phyloP scores from a whole-genome alignment of 1,140 invertebrate genomes.

The Ceratina calcarata region DNA sequence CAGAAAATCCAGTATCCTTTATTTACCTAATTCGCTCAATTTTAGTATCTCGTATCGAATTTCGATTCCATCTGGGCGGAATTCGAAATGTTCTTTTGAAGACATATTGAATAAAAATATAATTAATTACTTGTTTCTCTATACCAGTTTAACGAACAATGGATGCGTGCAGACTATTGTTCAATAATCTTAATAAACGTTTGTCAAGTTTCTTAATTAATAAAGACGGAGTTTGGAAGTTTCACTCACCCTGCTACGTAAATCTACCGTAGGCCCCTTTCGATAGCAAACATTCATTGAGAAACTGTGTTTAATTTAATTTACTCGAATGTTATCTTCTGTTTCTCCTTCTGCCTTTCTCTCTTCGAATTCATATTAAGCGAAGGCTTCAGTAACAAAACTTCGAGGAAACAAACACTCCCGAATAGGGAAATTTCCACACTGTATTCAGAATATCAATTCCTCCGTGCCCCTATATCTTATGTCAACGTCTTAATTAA shows the following conservation, averaged over 20 bases:
- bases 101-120: too few species aligned
- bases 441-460: not conserved
- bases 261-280: not conserved
- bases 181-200: not conserved
- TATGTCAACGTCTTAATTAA: not conserved
- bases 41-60: too few species aligned
- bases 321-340: constrained; percentile 5
- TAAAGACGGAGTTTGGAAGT: not conserved
- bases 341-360: not conserved
- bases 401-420: not conserved
- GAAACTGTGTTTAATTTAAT: not conserved
- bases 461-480: not conserved
- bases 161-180: not conserved
- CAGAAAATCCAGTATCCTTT: too few species aligned
- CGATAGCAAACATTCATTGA: not conserved
- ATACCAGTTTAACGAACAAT: not conserved
- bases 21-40: too few species aligned
- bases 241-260: not conserved
- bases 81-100: too few species aligned
- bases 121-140: too few species aligned
- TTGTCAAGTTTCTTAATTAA: not conserved
- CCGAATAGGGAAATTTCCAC: not conserved
- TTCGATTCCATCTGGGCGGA: too few species aligned
- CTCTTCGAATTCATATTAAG: too few species aligned
- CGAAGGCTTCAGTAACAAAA: not conserved